Evolutionary conservation across 1,140 invertebrate genomes (phyloP).

Genomic region (Trypoxylus dichotomus): DNA sequence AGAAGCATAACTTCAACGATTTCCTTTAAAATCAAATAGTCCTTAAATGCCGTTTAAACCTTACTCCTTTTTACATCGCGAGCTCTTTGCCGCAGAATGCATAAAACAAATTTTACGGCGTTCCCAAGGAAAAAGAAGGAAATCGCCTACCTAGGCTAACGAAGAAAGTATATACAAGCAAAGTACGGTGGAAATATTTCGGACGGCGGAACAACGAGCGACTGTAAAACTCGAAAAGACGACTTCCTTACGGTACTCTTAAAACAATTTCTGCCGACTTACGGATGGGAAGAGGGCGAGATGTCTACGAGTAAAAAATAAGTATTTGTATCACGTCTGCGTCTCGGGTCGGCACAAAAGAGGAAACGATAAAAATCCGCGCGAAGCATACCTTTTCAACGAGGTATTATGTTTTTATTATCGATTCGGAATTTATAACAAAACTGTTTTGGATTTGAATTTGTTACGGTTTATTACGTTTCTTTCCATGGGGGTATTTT

Average conservation of each 20-base stretch:
- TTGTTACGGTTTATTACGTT: neutral
- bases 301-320: neutral
- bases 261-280: constrained; percentile 3
- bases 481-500: neutral
- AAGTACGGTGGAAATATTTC: neutral
- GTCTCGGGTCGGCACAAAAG: neutral
- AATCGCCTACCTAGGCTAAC: neutral
- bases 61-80: neutral
- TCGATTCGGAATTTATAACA: neutral
- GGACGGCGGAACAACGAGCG: neutral
- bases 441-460: constrained; percentile 3
- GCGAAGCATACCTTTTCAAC: neutral
- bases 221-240: neutral
- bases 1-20: neutral
- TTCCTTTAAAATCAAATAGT: neutral
- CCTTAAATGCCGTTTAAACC: neutral
- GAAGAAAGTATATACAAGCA: neutral
- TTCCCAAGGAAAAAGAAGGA: neutral
- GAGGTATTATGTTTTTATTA: neutral
- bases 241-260: constrained; percentile 1
- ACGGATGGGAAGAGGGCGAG: neutral
- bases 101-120: neutral
- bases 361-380: constrained; percentile 5
- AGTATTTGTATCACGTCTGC: constrained; percentile 6
- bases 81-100: neutral